These are phyloP conservation scores for Neuroterus valhalla DNA, from an alignment of 1,140 invertebrate species.

Conservation along the genomic window DNA sequence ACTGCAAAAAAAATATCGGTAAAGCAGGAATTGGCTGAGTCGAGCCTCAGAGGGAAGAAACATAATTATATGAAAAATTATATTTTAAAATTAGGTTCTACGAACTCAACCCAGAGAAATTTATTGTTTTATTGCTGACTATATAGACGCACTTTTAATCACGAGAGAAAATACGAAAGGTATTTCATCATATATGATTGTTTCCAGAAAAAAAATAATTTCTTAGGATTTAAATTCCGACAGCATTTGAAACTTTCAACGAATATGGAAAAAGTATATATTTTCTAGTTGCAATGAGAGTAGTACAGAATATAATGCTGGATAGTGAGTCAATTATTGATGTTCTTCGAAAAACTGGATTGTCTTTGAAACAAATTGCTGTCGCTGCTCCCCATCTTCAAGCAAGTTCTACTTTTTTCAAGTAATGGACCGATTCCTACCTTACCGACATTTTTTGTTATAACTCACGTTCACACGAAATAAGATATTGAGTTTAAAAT, in stretches of 20 bases:
- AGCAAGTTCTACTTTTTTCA: conserved; percentile 50
- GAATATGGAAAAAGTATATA: conserved; percentile 29
- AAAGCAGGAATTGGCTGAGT: too few relatives aligned
- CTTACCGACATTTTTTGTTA: too few relatives aligned
- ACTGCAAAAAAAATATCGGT: too few relatives aligned
- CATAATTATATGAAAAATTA: too few relatives aligned
- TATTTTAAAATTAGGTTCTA: conserved; percentile 71
- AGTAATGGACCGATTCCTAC: too few relatives aligned
- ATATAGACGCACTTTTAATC: conserved; percentile 80
- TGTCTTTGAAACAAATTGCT: conserved; percentile 70
- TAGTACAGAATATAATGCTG: conserved; percentile 71
- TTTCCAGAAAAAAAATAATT: conserved; percentile 6
- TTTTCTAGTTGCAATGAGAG: conserved; percentile 69
- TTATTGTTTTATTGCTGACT: conserved; percentile 81
- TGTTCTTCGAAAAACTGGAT: conserved; percentile 67
- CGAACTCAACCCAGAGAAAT: conserved; percentile 79
- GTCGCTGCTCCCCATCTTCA: conserved; percentile 64
- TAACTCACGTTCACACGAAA: too few relatives aligned
- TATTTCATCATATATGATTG: conserved; percentile 46
- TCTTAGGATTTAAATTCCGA: neutral
- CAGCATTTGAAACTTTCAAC: conserved; percentile 6
- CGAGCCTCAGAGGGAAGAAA: too few relatives aligned
- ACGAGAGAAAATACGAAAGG: conserved; percentile 79
- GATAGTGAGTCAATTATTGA: conserved; percentile 68
- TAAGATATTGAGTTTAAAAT: too few relatives aligned